Evolutionary conservation across 1,140 invertebrate species (phyloP), one percentile per base, ranked within the genome.

Genomic region (Drosophila novamexicana): DNA sequence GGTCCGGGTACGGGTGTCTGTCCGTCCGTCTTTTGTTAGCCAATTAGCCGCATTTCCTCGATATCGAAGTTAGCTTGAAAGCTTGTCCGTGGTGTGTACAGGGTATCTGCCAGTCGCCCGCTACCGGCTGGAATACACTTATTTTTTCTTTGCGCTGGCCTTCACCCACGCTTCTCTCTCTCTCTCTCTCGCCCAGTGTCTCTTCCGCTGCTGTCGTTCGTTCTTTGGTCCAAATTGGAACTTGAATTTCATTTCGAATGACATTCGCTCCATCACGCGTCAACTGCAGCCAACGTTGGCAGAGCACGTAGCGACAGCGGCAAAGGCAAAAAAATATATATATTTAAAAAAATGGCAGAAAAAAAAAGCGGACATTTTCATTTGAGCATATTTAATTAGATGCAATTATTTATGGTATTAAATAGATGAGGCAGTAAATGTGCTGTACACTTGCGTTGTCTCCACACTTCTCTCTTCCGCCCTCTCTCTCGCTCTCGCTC

Each of bases 301-400:
- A 74, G 65, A 47, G 84, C 83, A 88, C 83, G 83, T 89, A 88
- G 77, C 47, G 61, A 49, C 66, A 65, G 45, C 36, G 58, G 42
- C 47, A 37, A 45, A 54, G 40, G 44, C 65, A 9, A 68, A 63
- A 73, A 65, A 34, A 65, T 6, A 29, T 29, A 49, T 29, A 49
- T 29, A 49, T 49, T 22, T 12, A 49, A n/a, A 40, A 58, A 56
- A 40, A 63, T 40, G 58, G 63, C 53, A 58, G 65, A 69, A 69
- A 79, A 81, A 81, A 81, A 83, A 82, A 79, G 76, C 76, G 90
- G 90, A 91, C 90, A 91, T 91, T 91, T 91, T 91, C 90, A 91
- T 91, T 91, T 91, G 90, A 91, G 90, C 90, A 91, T 91, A 91
- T 91, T 91, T 91, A 91, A 91, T 91, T 91, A 91, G 90, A 91